Percentiles rank a stretch among this genome's conserved stretches.
Conservation (phyloP, 2,888 invertebrate genomes). For the Tipula unca region DNA sequence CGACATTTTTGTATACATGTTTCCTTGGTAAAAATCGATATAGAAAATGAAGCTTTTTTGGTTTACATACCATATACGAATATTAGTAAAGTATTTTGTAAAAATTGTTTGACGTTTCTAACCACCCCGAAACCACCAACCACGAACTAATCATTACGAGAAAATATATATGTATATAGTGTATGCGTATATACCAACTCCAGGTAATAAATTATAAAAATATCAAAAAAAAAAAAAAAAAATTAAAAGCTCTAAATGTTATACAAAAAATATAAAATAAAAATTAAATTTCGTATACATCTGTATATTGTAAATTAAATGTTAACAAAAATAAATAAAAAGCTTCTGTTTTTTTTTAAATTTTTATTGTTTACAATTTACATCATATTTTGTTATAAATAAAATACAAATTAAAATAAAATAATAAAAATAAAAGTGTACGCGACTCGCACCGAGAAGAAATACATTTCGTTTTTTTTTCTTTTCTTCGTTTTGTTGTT, state of each 20-base stretch:
- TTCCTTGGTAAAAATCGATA: not conserved
- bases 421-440: not conserved
- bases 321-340: not conserved
- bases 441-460: not conserved
- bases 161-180: too few species aligned
- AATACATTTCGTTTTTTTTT: not conserved
- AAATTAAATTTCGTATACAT: not conserved
- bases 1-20: too few species aligned
- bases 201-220: not conserved
- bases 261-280: not conserved
- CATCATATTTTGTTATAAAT: not conserved
- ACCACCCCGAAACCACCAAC: not conserved
- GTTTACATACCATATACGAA: too few species aligned
- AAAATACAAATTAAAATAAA: not conserved
- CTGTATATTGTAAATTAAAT: slow-evolving; percentile 1
- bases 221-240: not conserved
- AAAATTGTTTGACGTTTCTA: not conserved
- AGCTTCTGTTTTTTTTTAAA: not conserved
- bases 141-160: not conserved
- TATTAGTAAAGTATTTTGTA: not conserved
- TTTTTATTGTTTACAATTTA: slow-evolving; percentile 2
- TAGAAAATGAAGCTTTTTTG: not conserved
- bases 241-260: not conserved
- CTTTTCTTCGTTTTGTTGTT: not conserved
- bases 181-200: not conserved